Evolutionary conservation across 2,797 vertebrate genomes (phyloP).

Genomic region (Liasis olivaceus): DNA sequence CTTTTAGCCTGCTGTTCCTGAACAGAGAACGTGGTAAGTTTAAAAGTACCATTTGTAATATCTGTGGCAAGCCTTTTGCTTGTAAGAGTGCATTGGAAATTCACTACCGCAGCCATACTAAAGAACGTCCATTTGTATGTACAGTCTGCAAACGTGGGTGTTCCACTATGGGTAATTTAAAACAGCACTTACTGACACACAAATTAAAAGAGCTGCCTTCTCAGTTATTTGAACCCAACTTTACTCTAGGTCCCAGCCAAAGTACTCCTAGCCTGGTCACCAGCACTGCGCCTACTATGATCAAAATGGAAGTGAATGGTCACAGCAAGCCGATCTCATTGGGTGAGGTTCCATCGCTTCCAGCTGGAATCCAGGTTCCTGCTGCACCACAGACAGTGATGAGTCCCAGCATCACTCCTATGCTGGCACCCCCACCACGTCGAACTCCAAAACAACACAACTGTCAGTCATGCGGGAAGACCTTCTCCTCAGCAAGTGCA

Average conservation of each 20-base stretch:
- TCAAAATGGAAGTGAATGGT: constrained; percentile 99
- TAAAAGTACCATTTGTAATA: constrained; percentile 80
- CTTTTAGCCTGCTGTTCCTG: constrained; percentile 97
- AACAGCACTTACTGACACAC: constrained; percentile 84
- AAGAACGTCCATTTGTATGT: constrained; percentile 83
- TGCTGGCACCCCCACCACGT: constrained; percentile 95
- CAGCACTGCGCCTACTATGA: constrained; percentile 88
- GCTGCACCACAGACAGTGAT: constrained; percentile 86
- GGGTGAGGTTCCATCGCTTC: constrained; percentile 87
- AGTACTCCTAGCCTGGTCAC: constrained; percentile 88
- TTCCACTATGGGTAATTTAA: constrained; percentile 83
- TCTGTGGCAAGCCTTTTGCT: constrained; percentile 85
- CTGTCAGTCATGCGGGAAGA: constrained; percentile 98
- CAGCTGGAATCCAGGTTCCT: constrained; percentile 87
- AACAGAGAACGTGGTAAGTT: constrained; percentile 95
- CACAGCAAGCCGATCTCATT: constrained; percentile 88
- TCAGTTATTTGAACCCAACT: constrained; percentile 80
- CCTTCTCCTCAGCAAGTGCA: constrained; percentile 98
- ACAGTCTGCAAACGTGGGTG: constrained; percentile 82
- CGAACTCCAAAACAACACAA: constrained; percentile 99
- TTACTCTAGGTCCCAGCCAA: constrained; percentile 86
- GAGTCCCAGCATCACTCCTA: constrained; percentile 90
- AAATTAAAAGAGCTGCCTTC: constrained; percentile 79
- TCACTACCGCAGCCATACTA: constrained; percentile 85
- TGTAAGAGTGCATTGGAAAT: constrained; percentile 84